phyloP scores from a whole-genome alignment of 2,888 invertebrate genomes.

The Scelioninae gen. 1 region DNA sequence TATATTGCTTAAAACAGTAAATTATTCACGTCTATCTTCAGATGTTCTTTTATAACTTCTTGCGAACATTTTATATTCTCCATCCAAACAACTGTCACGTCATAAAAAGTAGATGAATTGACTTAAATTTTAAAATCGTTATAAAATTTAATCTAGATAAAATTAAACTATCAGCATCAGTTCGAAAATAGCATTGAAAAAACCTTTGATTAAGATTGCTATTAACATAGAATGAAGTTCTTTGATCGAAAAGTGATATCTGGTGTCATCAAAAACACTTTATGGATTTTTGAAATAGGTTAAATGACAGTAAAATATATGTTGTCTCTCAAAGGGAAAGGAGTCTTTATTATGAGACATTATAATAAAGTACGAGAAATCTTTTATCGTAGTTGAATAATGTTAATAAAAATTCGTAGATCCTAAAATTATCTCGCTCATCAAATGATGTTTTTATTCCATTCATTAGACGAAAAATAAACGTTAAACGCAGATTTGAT shows the following conservation, averaged over 20 bases:
- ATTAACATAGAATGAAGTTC: conserved; percentile 37
- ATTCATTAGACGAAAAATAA: no score
- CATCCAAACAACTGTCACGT: conserved; percentile 49
- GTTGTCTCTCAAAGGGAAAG: conserved; percentile 3
- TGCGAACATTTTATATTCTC: conserved; percentile 54
- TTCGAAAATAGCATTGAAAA: conserved; percentile 39
- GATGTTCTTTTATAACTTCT: conserved; percentile 60
- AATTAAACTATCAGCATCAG: conserved; percentile 28
- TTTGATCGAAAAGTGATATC: conserved; percentile 59
- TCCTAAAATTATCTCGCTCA: no score
- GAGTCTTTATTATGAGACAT: conserved; percentile 30
- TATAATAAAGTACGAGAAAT: conserved; percentile 40
- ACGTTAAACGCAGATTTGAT: no score
- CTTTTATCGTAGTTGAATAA: conserved; percentile 8
- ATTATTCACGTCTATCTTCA: conserved; percentile 55
- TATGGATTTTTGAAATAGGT: conserved; percentile 57
- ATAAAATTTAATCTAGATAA: conserved; percentile 53
- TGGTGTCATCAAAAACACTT: conserved; percentile 37
- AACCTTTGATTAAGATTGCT: conserved; percentile 43
- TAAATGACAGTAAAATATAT: conserved; percentile 45
- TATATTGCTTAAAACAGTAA: conserved; percentile 55
- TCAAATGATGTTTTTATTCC: no score
- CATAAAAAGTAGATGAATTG: conserved; percentile 60
- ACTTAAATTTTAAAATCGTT: conserved; percentile 44
- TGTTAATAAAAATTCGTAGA: conserved; percentile 20